phyloP scores from a whole-genome alignment of 1,140 invertebrate genomes.

The Prorops nasuta region DNA sequence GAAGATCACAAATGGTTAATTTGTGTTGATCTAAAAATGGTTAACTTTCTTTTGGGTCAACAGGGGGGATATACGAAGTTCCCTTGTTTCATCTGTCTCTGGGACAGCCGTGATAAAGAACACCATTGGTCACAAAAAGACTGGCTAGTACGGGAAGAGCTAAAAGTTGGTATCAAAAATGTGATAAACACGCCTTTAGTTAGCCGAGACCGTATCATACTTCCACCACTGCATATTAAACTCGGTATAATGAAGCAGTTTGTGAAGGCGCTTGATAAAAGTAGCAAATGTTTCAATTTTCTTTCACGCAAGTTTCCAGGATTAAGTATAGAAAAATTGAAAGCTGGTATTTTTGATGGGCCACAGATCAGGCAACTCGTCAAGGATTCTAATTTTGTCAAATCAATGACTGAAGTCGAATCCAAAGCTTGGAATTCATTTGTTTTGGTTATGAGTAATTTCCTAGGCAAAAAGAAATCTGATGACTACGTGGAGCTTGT shows the following conservation, averaged over 20 bases:
- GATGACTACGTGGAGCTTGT: neutral
- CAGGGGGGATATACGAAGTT: neutral
- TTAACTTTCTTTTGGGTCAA: neutral
- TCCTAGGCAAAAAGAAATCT: neutral
- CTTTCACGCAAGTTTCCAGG: neutral
- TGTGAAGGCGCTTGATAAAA: constrained; percentile 7
- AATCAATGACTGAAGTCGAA: neutral
- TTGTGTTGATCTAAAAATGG: constrained; percentile 4
- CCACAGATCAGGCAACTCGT: constrained; percentile 1
- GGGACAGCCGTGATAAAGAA: neutral
- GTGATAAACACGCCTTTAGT: neutral
- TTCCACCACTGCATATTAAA: constrained; percentile 7
- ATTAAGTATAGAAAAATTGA: constrained; percentile 4
- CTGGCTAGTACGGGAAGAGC: neutral
- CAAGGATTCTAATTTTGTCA: neutral
- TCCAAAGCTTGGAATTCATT: neutral
- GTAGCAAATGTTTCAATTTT: neutral
- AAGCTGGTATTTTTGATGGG: neutral
- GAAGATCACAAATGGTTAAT: neutral
- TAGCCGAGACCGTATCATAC: neutral
- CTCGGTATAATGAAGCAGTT: constrained; percentile 7
- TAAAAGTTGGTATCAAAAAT: neutral
- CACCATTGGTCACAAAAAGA: neutral
- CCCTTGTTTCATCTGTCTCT: constrained; percentile 1
- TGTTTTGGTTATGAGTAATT: neutral